Evolutionary conservation across 2,888 invertebrate genomes (phyloP).

Genomic region (Lasioglossum lativentre): DNA sequence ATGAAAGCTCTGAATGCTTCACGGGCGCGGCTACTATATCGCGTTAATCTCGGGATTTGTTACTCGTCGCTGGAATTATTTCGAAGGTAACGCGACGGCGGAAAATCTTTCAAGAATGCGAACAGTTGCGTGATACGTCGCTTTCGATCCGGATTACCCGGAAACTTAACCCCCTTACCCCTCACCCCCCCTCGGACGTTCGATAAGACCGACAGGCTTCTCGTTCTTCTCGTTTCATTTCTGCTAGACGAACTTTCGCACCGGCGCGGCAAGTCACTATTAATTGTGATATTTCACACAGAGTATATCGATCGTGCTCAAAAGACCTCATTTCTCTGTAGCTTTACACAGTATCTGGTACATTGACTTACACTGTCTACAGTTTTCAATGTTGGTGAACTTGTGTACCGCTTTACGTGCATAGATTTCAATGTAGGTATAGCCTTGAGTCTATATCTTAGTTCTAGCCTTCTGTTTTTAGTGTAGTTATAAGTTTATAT

Average conservation of each 20-base stretch:
- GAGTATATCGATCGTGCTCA: not conserved
- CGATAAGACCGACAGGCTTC: not conserved
- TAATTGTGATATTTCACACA: not conserved
- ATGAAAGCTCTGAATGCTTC: conserved; percentile 63
- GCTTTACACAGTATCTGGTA: no score
- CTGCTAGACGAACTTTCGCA: not conserved
- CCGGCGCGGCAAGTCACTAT: not conserved
- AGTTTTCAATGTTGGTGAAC: not conserved
- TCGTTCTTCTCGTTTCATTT: not conserved
- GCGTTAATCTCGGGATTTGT: conserved; percentile 65
- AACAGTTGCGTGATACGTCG: not conserved
- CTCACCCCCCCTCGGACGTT: not conserved
- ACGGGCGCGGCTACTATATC: conserved; percentile 56
- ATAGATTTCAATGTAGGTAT: not conserved
- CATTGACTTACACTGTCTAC: not conserved
- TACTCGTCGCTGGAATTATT: conserved; percentile 35
- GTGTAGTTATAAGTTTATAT: not conserved
- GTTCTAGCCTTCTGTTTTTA: not conserved
- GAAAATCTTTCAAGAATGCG: conserved; percentile 12
- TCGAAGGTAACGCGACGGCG: conserved; percentile 13
- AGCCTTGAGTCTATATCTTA: not conserved
- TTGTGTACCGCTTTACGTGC: no score
- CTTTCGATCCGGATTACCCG: conserved; percentile 4
- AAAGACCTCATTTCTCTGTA: no score
- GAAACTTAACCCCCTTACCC: not conserved